Percentiles rank a stretch among this genome's conserved stretches.
Evolutionary conservation across 2,888 invertebrate species (phyloP).

Genomic region (Plebejus melissa): DNA sequence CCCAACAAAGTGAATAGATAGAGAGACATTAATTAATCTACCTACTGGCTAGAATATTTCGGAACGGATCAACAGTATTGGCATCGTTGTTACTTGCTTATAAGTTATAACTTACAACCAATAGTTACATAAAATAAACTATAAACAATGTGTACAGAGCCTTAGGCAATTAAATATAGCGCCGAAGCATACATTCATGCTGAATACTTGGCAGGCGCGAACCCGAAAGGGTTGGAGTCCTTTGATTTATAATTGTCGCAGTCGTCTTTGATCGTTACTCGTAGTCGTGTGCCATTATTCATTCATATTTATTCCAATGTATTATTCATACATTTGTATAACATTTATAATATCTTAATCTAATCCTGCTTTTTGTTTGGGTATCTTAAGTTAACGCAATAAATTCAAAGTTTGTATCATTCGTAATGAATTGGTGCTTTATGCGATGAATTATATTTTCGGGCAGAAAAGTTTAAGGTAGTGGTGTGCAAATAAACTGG

Average conservation of each 20-base stretch:
- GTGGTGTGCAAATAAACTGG: neutral
- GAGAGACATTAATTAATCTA: no score
- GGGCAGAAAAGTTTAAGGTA: neutral
- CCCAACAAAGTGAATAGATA: no score
- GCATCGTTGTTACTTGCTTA: no score
- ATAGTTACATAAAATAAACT: neutral
- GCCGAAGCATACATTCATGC: conserved; percentile 25
- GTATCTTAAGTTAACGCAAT: conserved; percentile 21
- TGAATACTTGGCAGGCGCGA: conserved; percentile 30
- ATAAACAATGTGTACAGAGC: conserved; percentile 7
- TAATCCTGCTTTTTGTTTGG: conserved; percentile 25
- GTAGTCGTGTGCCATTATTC: conserved; percentile 26
- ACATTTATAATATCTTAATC: conserved; percentile 26
- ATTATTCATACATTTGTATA: conserved; percentile 29
- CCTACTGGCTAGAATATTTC: no score
- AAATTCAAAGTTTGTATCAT: neutral
- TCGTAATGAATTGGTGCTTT: neutral
- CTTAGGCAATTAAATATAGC: conserved; percentile 24
- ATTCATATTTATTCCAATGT: conserved; percentile 30
- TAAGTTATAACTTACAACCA: no score
- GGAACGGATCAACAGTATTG: no score
- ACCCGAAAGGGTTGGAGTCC: conserved; percentile 29
- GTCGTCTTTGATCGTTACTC: conserved; percentile 30
- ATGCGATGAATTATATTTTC: neutral
- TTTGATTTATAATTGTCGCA: conserved; percentile 32